phyloP scores from a whole-genome alignment of 1,140 invertebrate genomes.

The Cydia amplana region DNA sequence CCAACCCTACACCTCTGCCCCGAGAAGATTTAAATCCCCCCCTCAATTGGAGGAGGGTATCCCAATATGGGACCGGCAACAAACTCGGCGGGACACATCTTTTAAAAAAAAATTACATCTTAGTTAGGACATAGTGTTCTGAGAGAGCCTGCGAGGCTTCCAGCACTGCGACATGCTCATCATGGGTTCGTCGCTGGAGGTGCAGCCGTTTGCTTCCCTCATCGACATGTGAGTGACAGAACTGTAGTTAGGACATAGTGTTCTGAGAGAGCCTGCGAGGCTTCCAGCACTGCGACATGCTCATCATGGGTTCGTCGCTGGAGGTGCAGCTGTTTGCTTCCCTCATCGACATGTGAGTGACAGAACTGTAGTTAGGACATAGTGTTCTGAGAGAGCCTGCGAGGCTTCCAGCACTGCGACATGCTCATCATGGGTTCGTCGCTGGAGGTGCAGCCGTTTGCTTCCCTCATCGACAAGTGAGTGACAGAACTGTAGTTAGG shows the following conservation, averaged over 20 bases:
- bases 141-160: conserved; percentile 93
- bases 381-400: conserved; percentile 95
- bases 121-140: conserved; percentile 98
- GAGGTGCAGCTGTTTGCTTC: conserved; percentile 98
- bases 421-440: conserved; percentile 97
- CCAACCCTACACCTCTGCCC: too few relatives aligned
- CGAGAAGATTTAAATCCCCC: too few relatives aligned
- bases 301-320: conserved; percentile 97
- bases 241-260: too few relatives aligned
- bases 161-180: conserved; percentile 94
- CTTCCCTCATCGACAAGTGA: conserved; percentile 91
- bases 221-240: conserved; percentile 84
- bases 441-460: conserved; percentile 96
- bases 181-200: conserved; percentile 96
- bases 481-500: too few relatives aligned
- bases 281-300: conserved; percentile 92
- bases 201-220: conserved; percentile 97
- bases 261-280: conserved; percentile 94
- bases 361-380: too few relatives aligned
- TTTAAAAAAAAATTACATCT: too few relatives aligned
- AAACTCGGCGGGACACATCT: too few relatives aligned
- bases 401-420: conserved; percentile 92
- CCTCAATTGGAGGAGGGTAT: too few relatives aligned
- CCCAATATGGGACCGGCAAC: too few relatives aligned
- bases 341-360: conserved; percentile 86